These are phyloP conservation scores for Chamaetylas fuelleborni DNA, from an alignment of 2,113 vertebrate genomes.

Conservation along the genomic window DNA sequence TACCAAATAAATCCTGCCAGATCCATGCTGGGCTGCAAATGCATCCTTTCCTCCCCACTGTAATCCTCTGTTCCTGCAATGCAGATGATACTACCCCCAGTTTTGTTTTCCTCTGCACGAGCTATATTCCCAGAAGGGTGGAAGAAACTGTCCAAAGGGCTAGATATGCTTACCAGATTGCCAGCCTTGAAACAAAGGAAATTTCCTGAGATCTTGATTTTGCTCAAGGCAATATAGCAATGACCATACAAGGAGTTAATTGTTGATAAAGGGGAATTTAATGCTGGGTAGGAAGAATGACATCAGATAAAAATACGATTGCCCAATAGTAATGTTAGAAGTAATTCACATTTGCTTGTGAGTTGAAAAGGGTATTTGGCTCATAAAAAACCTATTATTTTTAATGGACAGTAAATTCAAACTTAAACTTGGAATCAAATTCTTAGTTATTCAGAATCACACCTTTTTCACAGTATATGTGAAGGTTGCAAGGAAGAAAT, in stretches of 20 bases:
- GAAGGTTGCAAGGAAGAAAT: neutral
- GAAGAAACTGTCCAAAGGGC: neutral
- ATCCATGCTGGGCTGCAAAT: neutral
- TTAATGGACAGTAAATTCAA: neutral
- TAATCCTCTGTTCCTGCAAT: neutral
- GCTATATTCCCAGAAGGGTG: neutral
- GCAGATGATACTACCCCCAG: accelerated
- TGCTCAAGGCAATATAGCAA: neutral
- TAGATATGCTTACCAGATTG: neutral
- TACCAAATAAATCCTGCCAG: neutral
- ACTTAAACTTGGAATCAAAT: neutral
- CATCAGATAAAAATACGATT: neutral
- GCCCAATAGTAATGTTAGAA: neutral
- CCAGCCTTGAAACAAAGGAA: neutral
- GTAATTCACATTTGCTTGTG: neutral
- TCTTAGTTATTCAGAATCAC: neutral
- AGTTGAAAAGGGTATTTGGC: neutral
- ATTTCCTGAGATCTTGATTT: neutral
- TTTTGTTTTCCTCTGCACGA: neutral
- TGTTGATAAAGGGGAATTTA: neutral
- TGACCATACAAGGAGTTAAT: neutral
- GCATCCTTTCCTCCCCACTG: neutral
- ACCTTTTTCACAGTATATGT: neutral
- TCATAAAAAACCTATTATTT: neutral
- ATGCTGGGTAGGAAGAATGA: neutral